Conservation (phyloP, 2,888 invertebrate genomes). For the Hydraecia micacea region DNA sequence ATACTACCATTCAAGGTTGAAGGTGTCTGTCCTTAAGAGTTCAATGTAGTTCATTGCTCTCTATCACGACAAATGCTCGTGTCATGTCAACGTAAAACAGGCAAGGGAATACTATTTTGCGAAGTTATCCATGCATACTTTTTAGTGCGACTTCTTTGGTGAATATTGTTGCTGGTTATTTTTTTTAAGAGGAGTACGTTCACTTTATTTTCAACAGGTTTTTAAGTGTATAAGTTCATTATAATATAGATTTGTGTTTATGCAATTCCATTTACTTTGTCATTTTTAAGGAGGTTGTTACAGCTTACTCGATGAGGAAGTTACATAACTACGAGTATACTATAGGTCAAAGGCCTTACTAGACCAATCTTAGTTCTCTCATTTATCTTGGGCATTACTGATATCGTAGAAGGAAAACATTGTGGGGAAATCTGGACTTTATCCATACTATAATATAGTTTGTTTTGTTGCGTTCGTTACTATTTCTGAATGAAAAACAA, state of each 20-base stretch:
- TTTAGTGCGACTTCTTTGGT: not conserved
- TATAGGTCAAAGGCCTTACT: not conserved
- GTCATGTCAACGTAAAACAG: not conserved
- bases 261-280: conserved; percentile 4
- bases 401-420: too few relatives aligned
- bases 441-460: too few relatives aligned
- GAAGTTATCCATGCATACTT: not conserved
- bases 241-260: not conserved
- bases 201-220: conserved; percentile 13
- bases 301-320: not conserved
- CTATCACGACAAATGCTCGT: not conserved
- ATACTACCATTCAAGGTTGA: conserved; percentile 25
- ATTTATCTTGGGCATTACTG: too few relatives aligned
- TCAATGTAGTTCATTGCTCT: conserved; percentile 50
- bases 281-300: not conserved
- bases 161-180: not conserved
- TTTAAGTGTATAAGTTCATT: not conserved
- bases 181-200: not conserved
- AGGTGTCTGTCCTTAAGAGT: conserved; percentile 7
- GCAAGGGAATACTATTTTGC: conserved; percentile 1
- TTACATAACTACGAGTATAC: conserved; percentile 27
- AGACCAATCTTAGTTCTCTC: too few relatives aligned
- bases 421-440: too few relatives aligned
- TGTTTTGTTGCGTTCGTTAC: too few relatives aligned
- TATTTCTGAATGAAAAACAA: too few relatives aligned